Percentiles rank a stretch among this genome's conserved stretches.
Conservation (phyloP, 2,888 invertebrate species). For the Spicauda simplicius region DNA sequence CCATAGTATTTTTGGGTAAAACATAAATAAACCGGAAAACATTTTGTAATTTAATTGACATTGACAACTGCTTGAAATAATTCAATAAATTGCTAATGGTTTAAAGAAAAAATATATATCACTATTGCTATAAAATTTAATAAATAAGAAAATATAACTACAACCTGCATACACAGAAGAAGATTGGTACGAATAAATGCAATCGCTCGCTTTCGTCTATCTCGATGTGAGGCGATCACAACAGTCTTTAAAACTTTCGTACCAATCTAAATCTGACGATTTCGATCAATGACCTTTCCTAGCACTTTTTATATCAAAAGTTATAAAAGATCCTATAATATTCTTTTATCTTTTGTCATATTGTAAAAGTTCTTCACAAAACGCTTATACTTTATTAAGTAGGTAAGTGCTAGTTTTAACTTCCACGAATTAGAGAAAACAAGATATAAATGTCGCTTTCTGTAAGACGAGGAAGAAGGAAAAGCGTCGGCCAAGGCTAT, state of each 20-base stretch:
- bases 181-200: constrained; percentile 82
- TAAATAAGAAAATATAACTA: constrained; percentile 83
- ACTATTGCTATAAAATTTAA: constrained; percentile 80
- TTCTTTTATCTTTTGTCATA: constrained; percentile 63
- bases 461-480: constrained; percentile 70
- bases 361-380: constrained; percentile 77
- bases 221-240: constrained; percentile 62
- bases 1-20: constrained; percentile 65
- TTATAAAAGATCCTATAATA: constrained; percentile 80
- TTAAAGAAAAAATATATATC: constrained; percentile 60
- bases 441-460: constrained; percentile 73
- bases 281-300: constrained; percentile 64
- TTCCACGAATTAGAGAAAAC: constrained; percentile 77
- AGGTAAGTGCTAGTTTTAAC: constrained; percentile 72
- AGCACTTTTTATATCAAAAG: constrained; percentile 83
- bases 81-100: constrained; percentile 56
- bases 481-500: constrained; percentile 71
- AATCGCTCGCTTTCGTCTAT: constrained; percentile 58
- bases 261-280: constrained; percentile 72
- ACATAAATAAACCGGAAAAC: constrained; percentile 64
- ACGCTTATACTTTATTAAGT: constrained; percentile 69
- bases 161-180: constrained; percentile 74
- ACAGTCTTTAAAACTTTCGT: constrained; percentile 72
- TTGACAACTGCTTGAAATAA: constrained; percentile 49
- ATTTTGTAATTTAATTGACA: constrained; percentile 56